Percentiles rank a stretch among this genome's conserved stretches.
phyloP scores from a whole-genome alignment of 1,140 invertebrate genomes.

The Brachionus asplanchnoidis region DNA sequence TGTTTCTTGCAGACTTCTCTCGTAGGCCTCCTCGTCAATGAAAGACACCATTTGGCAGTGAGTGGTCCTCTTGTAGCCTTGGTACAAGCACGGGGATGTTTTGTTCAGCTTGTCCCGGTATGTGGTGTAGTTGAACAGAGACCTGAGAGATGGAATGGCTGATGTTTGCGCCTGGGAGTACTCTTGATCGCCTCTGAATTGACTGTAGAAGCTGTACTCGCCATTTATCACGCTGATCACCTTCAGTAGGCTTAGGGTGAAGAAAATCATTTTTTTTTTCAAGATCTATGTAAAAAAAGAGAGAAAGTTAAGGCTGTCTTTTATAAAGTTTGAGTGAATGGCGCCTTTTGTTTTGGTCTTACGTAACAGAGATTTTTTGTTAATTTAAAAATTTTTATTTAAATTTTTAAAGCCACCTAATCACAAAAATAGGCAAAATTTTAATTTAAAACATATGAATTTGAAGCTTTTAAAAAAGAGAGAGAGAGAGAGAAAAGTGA shows the following conservation, averaged over 20 bases:
- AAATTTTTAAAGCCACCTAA: background rate
- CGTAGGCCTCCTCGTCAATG: slow-evolving; percentile 17
- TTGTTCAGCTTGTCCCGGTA: background rate
- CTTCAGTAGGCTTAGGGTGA: background rate
- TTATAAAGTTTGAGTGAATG: background rate
- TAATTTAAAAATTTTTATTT: background rate
- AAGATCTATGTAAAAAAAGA: background rate
- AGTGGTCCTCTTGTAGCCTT: background rate
- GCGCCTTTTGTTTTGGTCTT: background rate
- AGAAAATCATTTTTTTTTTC: background rate
- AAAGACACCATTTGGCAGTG: background rate
- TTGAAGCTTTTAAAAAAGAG: background rate
- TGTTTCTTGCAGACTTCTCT: slow-evolving; percentile 14
- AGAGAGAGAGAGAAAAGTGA: background rate
- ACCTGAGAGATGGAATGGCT: background rate
- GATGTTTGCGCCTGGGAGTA: background rate
- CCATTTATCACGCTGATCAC: background rate
- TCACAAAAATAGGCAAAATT: background rate
- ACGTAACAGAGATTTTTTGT: background rate
- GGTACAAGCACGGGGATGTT: background rate
- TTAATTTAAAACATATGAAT: background rate
- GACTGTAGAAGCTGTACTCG: background rate
- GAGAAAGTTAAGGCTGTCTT: background rate
- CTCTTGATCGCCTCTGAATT: background rate
- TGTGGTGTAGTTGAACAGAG: background rate